Conservation (phyloP, 2,888 invertebrate species). For the Phorcus lineatus region DNA sequence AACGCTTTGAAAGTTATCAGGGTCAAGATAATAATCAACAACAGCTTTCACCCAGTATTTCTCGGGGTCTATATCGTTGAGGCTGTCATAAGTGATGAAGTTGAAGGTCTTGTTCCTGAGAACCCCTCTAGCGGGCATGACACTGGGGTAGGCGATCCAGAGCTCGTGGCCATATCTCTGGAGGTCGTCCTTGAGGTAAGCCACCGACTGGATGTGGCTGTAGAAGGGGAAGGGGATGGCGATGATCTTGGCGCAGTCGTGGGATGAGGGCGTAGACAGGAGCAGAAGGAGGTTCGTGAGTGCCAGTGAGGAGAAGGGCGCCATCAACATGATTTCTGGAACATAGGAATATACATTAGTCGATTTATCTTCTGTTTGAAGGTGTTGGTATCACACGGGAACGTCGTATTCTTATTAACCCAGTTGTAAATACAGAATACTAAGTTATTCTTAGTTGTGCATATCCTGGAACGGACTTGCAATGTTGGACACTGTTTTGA, state of each 20-base stretch:
- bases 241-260: not conserved
- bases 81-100: conserved; percentile 10
- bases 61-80: not conserved
- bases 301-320: too few relatives aligned
- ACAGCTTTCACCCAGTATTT: not conserved
- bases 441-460: too few relatives aligned
- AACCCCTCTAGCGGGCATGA: not conserved
- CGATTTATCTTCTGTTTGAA: too few relatives aligned
- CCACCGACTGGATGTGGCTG: conserved; percentile 6
- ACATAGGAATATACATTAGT: too few relatives aligned
- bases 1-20: not conserved
- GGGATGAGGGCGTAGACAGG: not conserved
- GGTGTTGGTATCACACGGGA: too few relatives aligned
- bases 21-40: conserved; percentile 15
- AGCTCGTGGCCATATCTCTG: not conserved
- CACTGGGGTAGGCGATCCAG: conserved; percentile 9
- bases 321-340: too few relatives aligned
- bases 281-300: too few relatives aligned
- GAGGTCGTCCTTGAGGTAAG: not conserved
- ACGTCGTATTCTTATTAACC: too few relatives aligned
- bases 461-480: too few relatives aligned
- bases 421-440: too few relatives aligned
- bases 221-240: not conserved
- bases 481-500: too few relatives aligned
- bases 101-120: not conserved